Base-by-base conservation (phyloP, 2,113 vertebrate genomes). In the Prochilodus magdalenae region DNA sequence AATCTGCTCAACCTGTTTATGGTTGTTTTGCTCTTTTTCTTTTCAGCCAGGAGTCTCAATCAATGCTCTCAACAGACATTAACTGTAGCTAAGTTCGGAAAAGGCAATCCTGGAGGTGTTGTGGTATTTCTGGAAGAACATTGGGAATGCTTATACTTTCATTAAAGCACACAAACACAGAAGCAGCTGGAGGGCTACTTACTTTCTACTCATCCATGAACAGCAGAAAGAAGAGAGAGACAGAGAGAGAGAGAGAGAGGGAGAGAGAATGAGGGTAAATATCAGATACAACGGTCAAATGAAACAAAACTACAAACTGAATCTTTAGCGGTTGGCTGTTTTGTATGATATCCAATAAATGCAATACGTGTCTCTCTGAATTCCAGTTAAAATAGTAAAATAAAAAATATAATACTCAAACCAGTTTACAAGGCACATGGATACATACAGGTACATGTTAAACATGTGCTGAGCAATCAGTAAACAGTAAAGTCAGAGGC, bases 191-290 rank as follows among this genome's bases (percentile, higher is more conserved):
- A 57, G 60, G 26, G 13, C 40, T 55, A 84, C 89, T 73, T 79
- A 93, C 92, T 90, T 93, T 93, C 92, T 93, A 87, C 82, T 90
- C 84, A 80, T 90, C 89, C 91, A 89, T 33, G 70, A 67, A 18
- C 77, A 36, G 86, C 85, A 85, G 78, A 55, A 79, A 86, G 65
- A 75, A 44, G 85, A 66, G 88, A 4, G 40, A 44, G 8, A 51
- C 14, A 51, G 49, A 51, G 49, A 51, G 8, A 51, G 14, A 51
- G 6, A 36, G 6, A 4, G 5, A 44, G 8, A 51, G 15, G 18
- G 49, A 51, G 49, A 51, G 8, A 51, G 14, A 51, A 1, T 4
- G 36, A 4, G 40, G 53, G 40, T 76, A 51, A 60, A 73, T 75
- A 72, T 79, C 57, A 73, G 30, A 81, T 14, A 33, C 30, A 77